A percentile compares a stretch with the other conserved stretches of the same genome.
phyloP scores from a whole-genome alignment of 1,140 invertebrate species.

The Helicoverpa armigera region DNA sequence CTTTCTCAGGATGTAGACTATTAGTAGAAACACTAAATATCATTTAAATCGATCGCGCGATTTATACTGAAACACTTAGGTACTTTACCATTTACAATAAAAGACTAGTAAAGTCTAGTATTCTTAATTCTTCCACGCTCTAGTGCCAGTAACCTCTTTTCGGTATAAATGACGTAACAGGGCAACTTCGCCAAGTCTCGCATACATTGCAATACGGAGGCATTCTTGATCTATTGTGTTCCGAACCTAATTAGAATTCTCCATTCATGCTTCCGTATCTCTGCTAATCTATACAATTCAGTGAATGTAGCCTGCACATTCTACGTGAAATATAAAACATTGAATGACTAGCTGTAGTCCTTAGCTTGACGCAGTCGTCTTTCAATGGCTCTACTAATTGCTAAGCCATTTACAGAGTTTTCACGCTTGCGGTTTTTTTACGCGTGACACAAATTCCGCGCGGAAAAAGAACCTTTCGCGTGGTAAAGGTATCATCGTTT shows the following conservation, averaged over 20 bases:
- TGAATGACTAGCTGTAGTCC: not conserved
- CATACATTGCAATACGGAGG: not conserved
- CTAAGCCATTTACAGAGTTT: too few species aligned
- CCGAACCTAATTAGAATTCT: not conserved
- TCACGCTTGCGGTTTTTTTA: too few species aligned
- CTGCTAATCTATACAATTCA: not conserved
- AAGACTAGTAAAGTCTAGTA: not conserved
- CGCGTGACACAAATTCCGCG: too few species aligned
- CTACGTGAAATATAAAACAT: not conserved
- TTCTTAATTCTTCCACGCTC: not conserved
- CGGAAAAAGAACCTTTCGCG: too few species aligned
- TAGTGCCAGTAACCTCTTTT: not conserved
- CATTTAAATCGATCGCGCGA: too few species aligned
- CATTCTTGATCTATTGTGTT: not conserved
- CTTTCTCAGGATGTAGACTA: too few species aligned
- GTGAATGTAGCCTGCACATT: not conserved
- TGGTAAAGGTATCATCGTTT: too few species aligned
- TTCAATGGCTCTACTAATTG: too few species aligned
- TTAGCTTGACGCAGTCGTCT: too few species aligned
- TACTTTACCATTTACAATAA: too few species aligned
- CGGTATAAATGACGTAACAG: not conserved
- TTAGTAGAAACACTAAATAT: too few species aligned
- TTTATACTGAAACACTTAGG: too few species aligned
- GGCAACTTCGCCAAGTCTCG: not conserved
- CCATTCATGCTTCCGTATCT: not conserved